Evolutionary conservation across 2,888 invertebrate genomes (phyloP).

Genomic region (Tillus elongatus): DNA sequence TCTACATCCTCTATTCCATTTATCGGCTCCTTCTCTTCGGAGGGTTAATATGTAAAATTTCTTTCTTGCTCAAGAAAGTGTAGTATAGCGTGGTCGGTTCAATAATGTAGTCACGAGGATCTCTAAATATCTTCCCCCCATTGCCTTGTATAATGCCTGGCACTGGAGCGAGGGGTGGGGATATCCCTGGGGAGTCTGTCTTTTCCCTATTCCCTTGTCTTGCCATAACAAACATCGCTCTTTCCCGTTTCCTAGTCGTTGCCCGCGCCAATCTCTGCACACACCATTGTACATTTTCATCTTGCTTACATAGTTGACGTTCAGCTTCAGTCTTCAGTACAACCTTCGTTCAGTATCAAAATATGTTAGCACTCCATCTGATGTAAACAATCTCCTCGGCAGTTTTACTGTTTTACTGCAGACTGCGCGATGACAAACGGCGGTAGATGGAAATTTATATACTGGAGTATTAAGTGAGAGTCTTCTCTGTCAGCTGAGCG

Average conservation of each 20-base stretch:
- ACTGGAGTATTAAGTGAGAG: too few species aligned
- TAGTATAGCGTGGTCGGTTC: slow-evolving; percentile 28
- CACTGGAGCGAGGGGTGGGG: slow-evolving; percentile 41
- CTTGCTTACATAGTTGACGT: slow-evolving; percentile 26
- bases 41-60: slow-evolving; percentile 16
- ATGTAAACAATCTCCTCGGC: slow-evolving; percentile 25
- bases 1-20: too few species aligned
- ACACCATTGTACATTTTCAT: slow-evolving; percentile 37
- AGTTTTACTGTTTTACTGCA: slow-evolving; percentile 18
- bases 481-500: too few species aligned
- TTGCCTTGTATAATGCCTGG: slow-evolving; percentile 34
- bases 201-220: slow-evolving; percentile 46
- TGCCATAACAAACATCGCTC: slow-evolving; percentile 40
- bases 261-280: slow-evolving; percentile 38
- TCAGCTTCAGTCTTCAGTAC: slow-evolving; percentile 23
- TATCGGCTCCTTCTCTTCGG: too few species aligned
- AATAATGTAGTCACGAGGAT: slow-evolving; percentile 37
- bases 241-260: too few species aligned
- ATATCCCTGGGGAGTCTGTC: slow-evolving; percentile 54
- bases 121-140: slow-evolving; percentile 39
- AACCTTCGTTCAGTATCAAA: too few species aligned
- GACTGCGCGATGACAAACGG: too few species aligned
- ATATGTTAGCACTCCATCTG: slow-evolving; percentile 30
- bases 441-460: too few species aligned
- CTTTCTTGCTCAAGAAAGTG: slow-evolving; percentile 20